These are phyloP conservation scores for Campoletis sonorensis DNA, from an alignment of 1,140 invertebrate species.

Conservation along the genomic window DNA sequence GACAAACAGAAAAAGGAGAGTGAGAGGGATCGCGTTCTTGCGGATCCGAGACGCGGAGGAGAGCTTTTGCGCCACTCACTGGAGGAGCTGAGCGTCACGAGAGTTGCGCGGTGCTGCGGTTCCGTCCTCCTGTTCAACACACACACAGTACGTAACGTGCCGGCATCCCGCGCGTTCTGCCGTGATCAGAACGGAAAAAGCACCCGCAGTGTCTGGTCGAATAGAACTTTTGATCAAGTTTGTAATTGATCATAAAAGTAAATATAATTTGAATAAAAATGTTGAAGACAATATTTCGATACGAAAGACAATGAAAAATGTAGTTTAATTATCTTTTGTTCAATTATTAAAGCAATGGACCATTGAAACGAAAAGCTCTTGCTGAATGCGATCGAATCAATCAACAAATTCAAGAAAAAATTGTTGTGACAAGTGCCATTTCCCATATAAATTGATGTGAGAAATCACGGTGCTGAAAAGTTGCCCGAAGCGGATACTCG, in stretches of 20 bases:
- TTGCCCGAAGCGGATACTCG: neutral
- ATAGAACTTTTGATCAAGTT: neutral
- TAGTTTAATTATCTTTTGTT: too few relatives aligned
- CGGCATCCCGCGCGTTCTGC: slow-evolving; percentile 17
- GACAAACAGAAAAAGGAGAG: too few relatives aligned
- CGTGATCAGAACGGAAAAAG: neutral
- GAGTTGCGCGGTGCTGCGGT: slow-evolving; percentile 34
- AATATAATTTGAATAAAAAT: neutral
- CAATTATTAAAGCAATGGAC: too few relatives aligned
- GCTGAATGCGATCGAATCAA: too few relatives aligned
- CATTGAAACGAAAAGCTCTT: too few relatives aligned
- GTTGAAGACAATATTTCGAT: neutral
- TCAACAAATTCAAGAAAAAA: too few relatives aligned
- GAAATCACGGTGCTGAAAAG: too few relatives aligned
- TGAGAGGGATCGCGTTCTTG: slow-evolving; percentile 2
- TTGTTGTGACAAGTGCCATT: too few relatives aligned
- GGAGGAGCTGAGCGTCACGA: slow-evolving; percentile 10
- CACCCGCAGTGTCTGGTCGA: neutral
- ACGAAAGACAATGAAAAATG: too few relatives aligned
- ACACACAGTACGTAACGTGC: slow-evolving; percentile 26
- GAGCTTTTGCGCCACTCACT: slow-evolving; percentile 27
- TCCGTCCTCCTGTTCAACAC: slow-evolving; percentile 3
- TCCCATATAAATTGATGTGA: too few relatives aligned
- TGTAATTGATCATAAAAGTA: too few relatives aligned
- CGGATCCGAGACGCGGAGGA: slow-evolving; percentile 17